Evolutionary conservation across 2,888 invertebrate genomes (phyloP), one percentile per base, ranked within the genome.

Genomic region (Muscina levida): DNA sequence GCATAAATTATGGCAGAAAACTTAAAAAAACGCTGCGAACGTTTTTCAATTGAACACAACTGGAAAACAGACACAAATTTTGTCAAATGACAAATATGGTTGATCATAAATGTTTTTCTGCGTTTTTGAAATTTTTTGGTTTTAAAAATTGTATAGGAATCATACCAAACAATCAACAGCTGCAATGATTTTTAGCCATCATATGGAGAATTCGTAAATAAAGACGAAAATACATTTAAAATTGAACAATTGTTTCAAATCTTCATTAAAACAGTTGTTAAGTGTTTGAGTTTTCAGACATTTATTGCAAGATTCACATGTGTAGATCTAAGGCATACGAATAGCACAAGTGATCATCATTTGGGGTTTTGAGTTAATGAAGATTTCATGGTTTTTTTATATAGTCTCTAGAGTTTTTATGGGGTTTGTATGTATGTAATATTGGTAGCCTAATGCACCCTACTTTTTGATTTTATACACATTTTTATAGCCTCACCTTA

Each of bases 71-170:
- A 5, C 17, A 53, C 53, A 22, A 11, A 53, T 53, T 80, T 73
- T 73, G 73, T 70, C 76, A 73, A 77, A 39, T 67, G 77, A 73
- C 77, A 80, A 77, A 80, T 80, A 80, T 80, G 80, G 80, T 66
- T 62, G 59, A 42, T 44, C 37, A 76, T 77, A 77, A 70, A 70
- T 72, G 53, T 59, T 78, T 59, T 39, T 13, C 31, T 37, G 11
- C 73, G 22, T 48, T 24, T 70, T n/a, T n/a, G n/a, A n/a, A 37
- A 1, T 56, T 46, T 15, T 56, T n/a, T 19, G 1, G 3, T 57
- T 26, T 11, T 59, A n/a, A 8, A 31, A 53, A 17, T 39, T 44
- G 19, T 48, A 10, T 5, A n/a, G 15, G 13, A 46, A 31, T n/a
- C n/a, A n/a, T n/a, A 24, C 26, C 5, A 56, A 53, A 66, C 0